Evolutionary conservation across 2,888 invertebrate species (phyloP).

Genomic region (Entomobrya multifasciata): DNA sequence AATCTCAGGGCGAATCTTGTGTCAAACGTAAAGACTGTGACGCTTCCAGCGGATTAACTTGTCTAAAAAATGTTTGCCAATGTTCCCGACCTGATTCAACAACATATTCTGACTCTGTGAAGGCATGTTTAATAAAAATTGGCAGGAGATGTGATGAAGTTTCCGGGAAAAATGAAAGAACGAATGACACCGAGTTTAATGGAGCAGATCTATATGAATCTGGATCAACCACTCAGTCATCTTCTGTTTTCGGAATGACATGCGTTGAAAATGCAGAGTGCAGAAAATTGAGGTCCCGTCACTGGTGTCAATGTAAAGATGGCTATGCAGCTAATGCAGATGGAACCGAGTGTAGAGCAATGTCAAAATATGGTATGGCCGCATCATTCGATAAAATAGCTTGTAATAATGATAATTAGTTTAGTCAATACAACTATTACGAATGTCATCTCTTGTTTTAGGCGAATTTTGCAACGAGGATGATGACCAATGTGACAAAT

Average conservation of each 20-base stretch:
- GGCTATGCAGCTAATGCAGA: constrained; percentile 62
- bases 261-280: constrained; percentile 74
- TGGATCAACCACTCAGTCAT: not conserved
- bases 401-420: not conserved
- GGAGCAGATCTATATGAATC: constrained; percentile 5
- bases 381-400: not conserved
- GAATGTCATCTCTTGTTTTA: not conserved
- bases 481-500: constrained; percentile 67
- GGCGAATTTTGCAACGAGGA: constrained; percentile 69
- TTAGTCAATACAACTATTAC: not conserved
- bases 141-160: constrained; percentile 64
- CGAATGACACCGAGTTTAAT: constrained; percentile 9
- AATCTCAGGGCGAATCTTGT: constrained; percentile 62
- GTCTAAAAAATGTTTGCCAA: constrained; percentile 65
- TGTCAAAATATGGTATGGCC: constrained; percentile 59
- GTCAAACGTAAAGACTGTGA: constrained; percentile 71
- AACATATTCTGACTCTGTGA: constrained; percentile 62
- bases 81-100: constrained; percentile 64
- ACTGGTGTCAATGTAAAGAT: constrained; percentile 75
- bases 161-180: not conserved
- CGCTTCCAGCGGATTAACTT: constrained; percentile 50
- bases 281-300: constrained; percentile 68
- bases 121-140: constrained; percentile 65
- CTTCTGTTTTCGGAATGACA: constrained; percentile 14
- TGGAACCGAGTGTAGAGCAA: constrained; percentile 61